Conservation (phyloP, 2,888 invertebrate genomes). For the Rhabditophanes sp. region DNA sequence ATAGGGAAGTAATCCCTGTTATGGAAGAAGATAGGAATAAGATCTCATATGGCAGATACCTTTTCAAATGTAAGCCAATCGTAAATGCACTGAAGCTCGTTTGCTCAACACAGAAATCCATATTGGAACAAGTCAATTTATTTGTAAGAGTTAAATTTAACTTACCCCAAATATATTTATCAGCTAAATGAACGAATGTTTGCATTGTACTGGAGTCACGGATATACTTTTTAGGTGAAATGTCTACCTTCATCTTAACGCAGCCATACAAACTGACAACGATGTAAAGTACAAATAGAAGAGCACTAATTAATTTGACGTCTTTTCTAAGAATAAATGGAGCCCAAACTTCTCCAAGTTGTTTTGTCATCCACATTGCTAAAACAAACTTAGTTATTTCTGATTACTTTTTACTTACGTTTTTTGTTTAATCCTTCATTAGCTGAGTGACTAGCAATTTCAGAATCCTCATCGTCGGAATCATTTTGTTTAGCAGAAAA, state of each 20-base stretch:
- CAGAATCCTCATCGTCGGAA: constrained; percentile 1
- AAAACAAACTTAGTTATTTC: no score
- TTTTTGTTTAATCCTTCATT: no score
- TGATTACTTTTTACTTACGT: no score
- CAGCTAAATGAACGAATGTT: constrained; percentile 39
- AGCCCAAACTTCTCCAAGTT: constrained; percentile 32
- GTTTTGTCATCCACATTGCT: no score
- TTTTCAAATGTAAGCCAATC: no score
- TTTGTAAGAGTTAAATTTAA: neutral
- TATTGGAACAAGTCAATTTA: no score
- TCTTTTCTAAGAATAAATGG: constrained; percentile 32
- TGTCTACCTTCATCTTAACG: constrained; percentile 33
- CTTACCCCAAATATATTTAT: constrained; percentile 15
- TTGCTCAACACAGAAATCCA: no score
- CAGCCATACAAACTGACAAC: constrained; percentile 37
- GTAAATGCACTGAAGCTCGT: no score
- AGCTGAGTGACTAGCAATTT: neutral
- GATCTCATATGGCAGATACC: no score
- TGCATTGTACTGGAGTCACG: constrained; percentile 42
- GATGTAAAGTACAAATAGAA: constrained; percentile 30
- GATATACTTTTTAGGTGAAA: constrained; percentile 42
- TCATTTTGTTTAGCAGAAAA: neutral
- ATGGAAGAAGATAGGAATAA: no score
- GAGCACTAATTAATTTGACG: constrained; percentile 23
- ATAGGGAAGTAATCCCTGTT: no score